Evolutionary conservation across 2,113 vertebrate species (phyloP).

Genomic region (Cricetomys ansorgei): DNA sequence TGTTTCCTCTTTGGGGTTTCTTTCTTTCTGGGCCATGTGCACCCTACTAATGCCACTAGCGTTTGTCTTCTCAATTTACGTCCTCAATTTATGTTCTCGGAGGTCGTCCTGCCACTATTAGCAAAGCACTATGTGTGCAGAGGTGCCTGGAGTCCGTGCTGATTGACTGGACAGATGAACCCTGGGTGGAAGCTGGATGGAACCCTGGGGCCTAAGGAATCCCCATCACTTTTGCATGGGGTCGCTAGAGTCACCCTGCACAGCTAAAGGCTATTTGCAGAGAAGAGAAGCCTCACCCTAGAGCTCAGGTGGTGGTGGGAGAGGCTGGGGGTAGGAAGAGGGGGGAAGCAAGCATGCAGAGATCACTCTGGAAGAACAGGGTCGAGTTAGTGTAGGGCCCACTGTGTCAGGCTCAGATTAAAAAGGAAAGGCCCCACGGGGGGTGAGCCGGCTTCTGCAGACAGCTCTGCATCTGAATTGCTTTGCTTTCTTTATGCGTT

Average conservation of each 20-base stretch:
- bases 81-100: background rate
- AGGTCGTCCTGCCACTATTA: background rate
- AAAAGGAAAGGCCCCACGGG: background rate
- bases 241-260: background rate
- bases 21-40: background rate
- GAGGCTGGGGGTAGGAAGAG: too few relatives aligned
- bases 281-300: background rate
- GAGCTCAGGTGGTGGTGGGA: too few relatives aligned
- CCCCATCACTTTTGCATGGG: background rate
- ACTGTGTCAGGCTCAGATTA: background rate
- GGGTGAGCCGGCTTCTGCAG: background rate
- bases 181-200: background rate
- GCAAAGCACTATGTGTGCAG: background rate
- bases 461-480: background rate
- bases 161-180: background rate
- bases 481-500: fast-evolving
- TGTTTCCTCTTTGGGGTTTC: background rate
- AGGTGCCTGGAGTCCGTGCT: background rate
- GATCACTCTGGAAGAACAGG: background rate
- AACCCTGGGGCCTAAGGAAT: background rate
- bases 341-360: fast-evolving
- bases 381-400: too few relatives aligned
- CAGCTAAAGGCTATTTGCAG: background rate
- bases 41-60: fast-evolving
- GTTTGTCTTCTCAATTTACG: background rate